Evolutionary conservation across 2,888 invertebrate genomes (phyloP).

Genomic region (Calameuta filiformis): DNA sequence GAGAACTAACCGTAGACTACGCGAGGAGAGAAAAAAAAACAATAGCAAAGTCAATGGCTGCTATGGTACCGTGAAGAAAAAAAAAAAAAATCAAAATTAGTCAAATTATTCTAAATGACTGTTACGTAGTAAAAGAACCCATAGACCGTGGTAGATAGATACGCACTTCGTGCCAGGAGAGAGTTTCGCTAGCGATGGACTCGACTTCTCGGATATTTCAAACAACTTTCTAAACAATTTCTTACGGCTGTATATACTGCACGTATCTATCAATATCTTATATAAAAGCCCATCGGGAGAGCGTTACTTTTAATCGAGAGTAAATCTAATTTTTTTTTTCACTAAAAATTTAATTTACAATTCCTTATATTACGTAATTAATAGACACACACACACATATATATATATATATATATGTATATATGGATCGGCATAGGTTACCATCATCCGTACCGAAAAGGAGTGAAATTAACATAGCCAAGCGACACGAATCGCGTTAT

Average conservation of each 20-base stretch:
- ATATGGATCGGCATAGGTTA: not conserved
- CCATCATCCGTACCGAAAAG: not conserved
- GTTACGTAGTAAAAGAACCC: slow-evolving; percentile 52
- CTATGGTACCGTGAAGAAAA: not conserved
- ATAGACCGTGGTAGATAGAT: slow-evolving; percentile 41
- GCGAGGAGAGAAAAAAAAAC: slow-evolving; percentile 2
- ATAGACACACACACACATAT: not conserved
- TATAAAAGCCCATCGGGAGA: not conserved
- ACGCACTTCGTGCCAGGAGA: slow-evolving; percentile 39
- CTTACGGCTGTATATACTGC: not conserved
- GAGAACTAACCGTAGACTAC: slow-evolving; percentile 34
- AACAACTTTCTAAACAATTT: not conserved
- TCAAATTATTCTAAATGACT: slow-evolving; percentile 58
- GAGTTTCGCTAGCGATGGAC: slow-evolving; percentile 39
- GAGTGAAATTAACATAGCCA: not conserved
- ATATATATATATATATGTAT: too few relatives aligned
- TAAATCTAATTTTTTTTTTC: not conserved
- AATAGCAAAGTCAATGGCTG: not conserved
- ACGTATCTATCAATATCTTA: not conserved
- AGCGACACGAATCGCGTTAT: not conserved
- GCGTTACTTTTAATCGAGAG: not conserved
- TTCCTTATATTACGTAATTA: not conserved
- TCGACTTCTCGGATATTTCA: not conserved
- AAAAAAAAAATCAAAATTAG: slow-evolving; percentile 37
- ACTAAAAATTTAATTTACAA: not conserved